These are phyloP conservation scores for Gasteruption jaculator DNA, from an alignment of 2,888 invertebrate genomes.

Conservation along the genomic window DNA sequence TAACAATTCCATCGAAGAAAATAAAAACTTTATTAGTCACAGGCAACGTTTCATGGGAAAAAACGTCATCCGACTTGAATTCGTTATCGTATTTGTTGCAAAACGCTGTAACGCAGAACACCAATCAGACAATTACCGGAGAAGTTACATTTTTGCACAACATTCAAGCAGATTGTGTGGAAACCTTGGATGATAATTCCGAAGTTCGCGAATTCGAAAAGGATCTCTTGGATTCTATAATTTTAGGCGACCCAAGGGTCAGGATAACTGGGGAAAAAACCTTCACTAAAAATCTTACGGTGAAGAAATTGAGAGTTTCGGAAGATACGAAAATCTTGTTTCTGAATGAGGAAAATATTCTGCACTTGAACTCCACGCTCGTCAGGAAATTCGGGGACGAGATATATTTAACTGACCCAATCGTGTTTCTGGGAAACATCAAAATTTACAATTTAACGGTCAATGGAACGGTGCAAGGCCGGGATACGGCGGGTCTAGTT, in stretches of 20 bases:
- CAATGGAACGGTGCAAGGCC: constrained; percentile 22
- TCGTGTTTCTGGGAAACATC: constrained; percentile 27
- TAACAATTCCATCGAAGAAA: constrained; percentile 18
- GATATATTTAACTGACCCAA: constrained; percentile 18
- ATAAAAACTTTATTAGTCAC: constrained; percentile 26
- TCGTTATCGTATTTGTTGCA: constrained; percentile 29
- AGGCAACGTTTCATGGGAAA: constrained; percentile 34
- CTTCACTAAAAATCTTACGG: constrained; percentile 26
- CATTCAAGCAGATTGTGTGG: constrained; percentile 4
- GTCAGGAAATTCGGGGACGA: constrained; percentile 26
- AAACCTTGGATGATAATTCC: constrained; percentile 16
- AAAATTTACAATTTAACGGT: constrained; percentile 24
- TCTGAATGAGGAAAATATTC: constrained; percentile 30
- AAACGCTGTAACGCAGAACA: constrained; percentile 32
- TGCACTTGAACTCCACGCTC: constrained; percentile 31
- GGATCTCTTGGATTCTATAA: constrained; percentile 30
- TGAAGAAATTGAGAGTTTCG: constrained; percentile 23
- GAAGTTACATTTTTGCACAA: constrained; percentile 17
- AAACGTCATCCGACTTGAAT: constrained; percentile 11
- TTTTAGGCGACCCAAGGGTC: constrained; percentile 12
- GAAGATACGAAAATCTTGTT: constrained; percentile 25
- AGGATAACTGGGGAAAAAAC: constrained; percentile 29
- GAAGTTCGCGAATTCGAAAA: constrained; percentile 23
- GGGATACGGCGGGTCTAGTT: constrained; percentile 22
- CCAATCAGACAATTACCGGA: constrained; percentile 28